Conservation (phyloP, 2,113 vertebrate species). For the Ptychochromis oligacanthus region DNA sequence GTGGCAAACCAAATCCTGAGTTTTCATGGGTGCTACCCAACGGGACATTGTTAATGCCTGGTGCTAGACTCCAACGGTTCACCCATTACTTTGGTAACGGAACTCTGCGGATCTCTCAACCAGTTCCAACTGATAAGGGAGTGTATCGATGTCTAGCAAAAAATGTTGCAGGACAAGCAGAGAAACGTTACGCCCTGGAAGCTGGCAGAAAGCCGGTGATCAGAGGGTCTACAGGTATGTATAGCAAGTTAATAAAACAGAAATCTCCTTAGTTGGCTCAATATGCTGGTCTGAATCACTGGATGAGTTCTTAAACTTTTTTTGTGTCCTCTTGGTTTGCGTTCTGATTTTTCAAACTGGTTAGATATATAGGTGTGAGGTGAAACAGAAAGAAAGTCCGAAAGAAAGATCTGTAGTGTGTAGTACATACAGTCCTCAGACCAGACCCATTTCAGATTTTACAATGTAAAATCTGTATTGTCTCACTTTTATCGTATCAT, state of each 20-base stretch:
- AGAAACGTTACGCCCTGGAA: constrained; percentile 80
- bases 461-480: neutral
- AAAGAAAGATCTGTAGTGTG: neutral
- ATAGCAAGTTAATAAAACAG: neutral
- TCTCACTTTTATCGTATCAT: neutral
- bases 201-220: constrained; percentile 79
- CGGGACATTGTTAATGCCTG: constrained; percentile 73
- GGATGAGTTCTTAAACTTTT: too few relatives aligned
- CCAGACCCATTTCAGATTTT: neutral
- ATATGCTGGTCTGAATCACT: neutral
- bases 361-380: neutral
- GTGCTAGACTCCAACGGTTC: constrained; percentile 75
- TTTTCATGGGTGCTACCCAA: constrained; percentile 82
- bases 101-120: constrained; percentile 73
- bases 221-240: constrained; percentile 70
- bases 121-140: constrained; percentile 75
- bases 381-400: neutral
- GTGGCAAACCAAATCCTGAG: constrained; percentile 80
- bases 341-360: too few relatives aligned
- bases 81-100: constrained; percentile 75
- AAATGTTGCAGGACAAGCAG: constrained; percentile 83
- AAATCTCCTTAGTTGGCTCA: neutral
- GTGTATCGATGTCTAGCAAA: constrained; percentile 81
- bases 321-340: too few relatives aligned
- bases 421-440: neutral